These are phyloP conservation scores for Eulemur rufifrons DNA, from an alignment of 2,113 vertebrate genomes.

Conservation along the genomic window DNA sequence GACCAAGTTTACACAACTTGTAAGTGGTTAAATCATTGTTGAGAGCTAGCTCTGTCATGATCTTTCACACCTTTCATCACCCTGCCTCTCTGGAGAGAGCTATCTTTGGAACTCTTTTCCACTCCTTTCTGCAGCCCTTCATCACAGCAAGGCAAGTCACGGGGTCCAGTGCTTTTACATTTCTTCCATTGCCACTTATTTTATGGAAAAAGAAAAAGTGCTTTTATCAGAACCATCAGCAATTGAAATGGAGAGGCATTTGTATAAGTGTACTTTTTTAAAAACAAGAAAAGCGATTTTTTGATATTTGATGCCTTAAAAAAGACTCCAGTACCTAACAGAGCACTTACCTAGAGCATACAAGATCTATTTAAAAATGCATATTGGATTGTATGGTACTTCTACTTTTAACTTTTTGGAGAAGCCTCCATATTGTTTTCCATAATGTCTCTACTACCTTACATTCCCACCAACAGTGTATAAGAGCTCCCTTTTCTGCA, in stretches of 20 bases:
- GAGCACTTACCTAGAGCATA: background rate
- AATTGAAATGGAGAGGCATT: background rate
- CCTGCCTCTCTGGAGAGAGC: background rate
- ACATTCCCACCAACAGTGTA: background rate
- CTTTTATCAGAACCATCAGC: background rate
- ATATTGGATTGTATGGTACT: background rate
- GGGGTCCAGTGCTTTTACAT: background rate
- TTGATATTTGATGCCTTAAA: background rate
- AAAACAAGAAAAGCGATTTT: background rate
- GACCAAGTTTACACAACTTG: background rate
- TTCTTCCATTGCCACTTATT: background rate
- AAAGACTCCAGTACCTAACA: background rate
- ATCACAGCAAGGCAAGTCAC: background rate
- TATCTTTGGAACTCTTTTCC: background rate
- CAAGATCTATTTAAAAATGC: background rate
- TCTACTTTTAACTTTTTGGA: background rate
- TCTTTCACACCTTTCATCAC: background rate
- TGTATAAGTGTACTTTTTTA: background rate
- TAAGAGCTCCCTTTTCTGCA: background rate
- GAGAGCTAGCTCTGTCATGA: background rate
- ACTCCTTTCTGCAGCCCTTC: background rate
- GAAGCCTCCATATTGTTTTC: too few relatives aligned
- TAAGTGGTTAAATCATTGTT: background rate
- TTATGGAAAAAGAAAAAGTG: background rate
- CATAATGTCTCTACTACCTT: background rate